Base-by-base conservation (phyloP, 1,140 invertebrate species). In the Lasioglossum albipes region DNA sequence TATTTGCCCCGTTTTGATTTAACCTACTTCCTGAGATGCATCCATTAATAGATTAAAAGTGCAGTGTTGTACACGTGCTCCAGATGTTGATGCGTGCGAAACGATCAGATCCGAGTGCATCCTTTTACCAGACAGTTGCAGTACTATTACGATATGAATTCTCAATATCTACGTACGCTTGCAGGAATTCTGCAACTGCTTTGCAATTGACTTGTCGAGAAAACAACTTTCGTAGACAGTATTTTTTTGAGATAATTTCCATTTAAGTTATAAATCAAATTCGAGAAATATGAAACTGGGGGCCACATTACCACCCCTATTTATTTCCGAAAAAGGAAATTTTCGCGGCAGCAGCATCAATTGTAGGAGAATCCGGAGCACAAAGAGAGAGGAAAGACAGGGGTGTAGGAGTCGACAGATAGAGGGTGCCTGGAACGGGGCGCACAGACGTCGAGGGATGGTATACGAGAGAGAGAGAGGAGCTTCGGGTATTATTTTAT, bases 401-500 rank as follows among this genome's bases (percentile, higher is more conserved):
- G 10, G 9, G 10, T 49, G 45, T 9, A 54, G 31, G 54, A 77
- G 70, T 64, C 13, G 59, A 41, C 66, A 65, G 66, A 52, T 7
- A 31, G 20, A 16, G 31, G 6, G 12, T 18, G 0, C 5, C 27
- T 27, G 54, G 16, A 57, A 49, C 41, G 42, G 3, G n/a, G 22
- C 42, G 5, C 5, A 16, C 4, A 3, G n/a, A 27, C 1, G n/a
- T 7, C 7, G 41, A 59, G 41, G 16, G 18, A 7, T 6, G 18
- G 22, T 12, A 12, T 16, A n/a, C 16, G 52, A 42, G 45, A 31
- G 31, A 18, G 31, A 36, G 36, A 36, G 36, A 16, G 52, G 61
- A 75, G 45, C 64, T 80, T n/a, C 16, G 54, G 42, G 72, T 75
- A 80, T 80, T 80, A 75, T 75, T 80, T 80, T 69, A 66, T 75